Evolutionary conservation across 37 sponge, comb jelly and placozoan species (phyloP), one percentile per base, ranked within the genome.

Genomic region (Lycopodina hypogea): DNA sequence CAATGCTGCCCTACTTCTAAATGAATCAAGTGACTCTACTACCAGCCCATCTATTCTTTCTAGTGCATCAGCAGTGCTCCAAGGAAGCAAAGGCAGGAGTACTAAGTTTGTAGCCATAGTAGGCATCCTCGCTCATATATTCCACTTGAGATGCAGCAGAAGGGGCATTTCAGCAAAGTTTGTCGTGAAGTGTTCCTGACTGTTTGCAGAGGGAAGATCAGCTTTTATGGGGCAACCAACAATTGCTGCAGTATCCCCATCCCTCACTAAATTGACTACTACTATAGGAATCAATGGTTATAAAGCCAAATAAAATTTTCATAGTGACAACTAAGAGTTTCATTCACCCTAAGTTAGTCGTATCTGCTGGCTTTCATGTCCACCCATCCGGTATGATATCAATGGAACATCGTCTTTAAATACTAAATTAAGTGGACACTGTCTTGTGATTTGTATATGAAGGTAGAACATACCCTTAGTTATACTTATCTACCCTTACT

Each of bases 111-210:
- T 42, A 50, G 71, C 12, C 14, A 71, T 50, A 40, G 50, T 17
- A 71, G 35, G 38, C 67, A 66, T 36, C 67, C 67, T 35, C 67
- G 71, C 71, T 35, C 26, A 71, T 42, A 42, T 71, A 50, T n/a
- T 50, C 71, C 4, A 50, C 71, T 58, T 4, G 26, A 2, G 59
- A 58, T 58, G 59, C 59, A 18, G 21, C 6, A 58, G 59, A 71
- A 71, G 50, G 71, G 71, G 50, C 71, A 71, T n/a, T 71, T 71
- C 41, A 24, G 21, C 50, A 71, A 71, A 18, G 71, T 71, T 42
- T 71, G 71, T 22, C 29, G 9, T 12, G 9, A 9, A 6, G 35
- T 40, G 50, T 3, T 11, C 14, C 35, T 50, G 21, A 7, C 22
- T 39, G 23, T 14, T 4, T 35, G 50, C 39, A n/a, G 39, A 24